A percentile compares a stretch with the other conserved stretches of the same genome.
Evolutionary conservation across 1,140 invertebrate species (phyloP).

Genomic region (Drosophila rufa): DNA sequence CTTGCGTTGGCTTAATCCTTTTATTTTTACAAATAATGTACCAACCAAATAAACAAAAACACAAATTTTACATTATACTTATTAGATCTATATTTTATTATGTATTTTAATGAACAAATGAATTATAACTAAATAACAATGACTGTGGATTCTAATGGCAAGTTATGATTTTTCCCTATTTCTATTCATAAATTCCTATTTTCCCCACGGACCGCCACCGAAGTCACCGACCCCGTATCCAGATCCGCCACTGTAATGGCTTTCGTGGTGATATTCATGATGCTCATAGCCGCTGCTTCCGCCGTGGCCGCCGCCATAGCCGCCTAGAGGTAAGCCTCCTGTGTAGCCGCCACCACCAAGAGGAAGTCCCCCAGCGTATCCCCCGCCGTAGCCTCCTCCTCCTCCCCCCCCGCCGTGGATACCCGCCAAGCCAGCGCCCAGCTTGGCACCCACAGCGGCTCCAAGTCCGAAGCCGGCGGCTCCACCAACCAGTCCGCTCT

Average conservation of each 20-base stretch:
- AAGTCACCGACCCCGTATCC: constrained; percentile 38
- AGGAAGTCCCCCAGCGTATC: constrained; percentile 48
- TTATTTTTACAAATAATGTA: too few species aligned
- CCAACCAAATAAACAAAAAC: too few species aligned
- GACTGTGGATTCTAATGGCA: constrained; percentile 43
- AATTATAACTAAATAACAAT: constrained; percentile 69
- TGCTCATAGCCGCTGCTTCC: constrained; percentile 63
- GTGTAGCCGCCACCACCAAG: constrained; percentile 38
- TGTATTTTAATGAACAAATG: constrained; percentile 16
- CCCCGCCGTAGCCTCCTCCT: constrained; percentile 36
- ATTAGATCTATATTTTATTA: neutral
- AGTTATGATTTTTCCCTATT: constrained; percentile 15
- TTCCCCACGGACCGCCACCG: constrained; percentile 57
- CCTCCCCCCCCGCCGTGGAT: constrained; percentile 12
- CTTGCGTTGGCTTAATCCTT: too few species aligned
- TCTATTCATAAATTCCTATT: constrained; percentile 33
- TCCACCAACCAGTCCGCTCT: constrained; percentile 51
- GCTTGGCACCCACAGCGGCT: constrained; percentile 25
- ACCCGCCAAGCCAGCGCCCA: constrained; percentile 21
- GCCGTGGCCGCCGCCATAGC: constrained; percentile 26
- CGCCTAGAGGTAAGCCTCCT: constrained; percentile 20
- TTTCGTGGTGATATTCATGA: constrained; percentile 67
- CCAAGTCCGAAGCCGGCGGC: constrained; percentile 54
- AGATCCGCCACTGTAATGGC: constrained; percentile 60
- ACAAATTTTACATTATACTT: neutral